These are phyloP conservation scores for Taphrorychus bicolor DNA, from an alignment of 2,888 invertebrate species.

Conservation along the genomic window DNA sequence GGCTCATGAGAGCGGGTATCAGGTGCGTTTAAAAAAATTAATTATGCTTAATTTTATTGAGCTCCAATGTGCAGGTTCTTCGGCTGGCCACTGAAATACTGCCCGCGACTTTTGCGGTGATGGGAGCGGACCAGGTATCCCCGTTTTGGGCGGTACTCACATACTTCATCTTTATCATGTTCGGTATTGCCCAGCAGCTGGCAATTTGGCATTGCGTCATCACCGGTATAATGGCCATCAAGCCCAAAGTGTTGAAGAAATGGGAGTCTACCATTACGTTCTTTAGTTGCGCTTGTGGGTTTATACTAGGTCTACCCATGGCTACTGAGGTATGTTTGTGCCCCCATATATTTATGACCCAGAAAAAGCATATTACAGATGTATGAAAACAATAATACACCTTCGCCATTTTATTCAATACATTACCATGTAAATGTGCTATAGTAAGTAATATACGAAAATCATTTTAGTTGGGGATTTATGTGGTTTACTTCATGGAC, in stretches of 20 bases:
- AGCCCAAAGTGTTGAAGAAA: slow-evolving; percentile 72
- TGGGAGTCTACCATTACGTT: slow-evolving; percentile 87
- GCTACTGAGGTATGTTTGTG: slow-evolving; percentile 88
- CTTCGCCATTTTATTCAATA: too few relatives aligned
- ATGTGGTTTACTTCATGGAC: slow-evolving; percentile 84
- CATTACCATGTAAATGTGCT: too few relatives aligned
- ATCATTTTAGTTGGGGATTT: slow-evolving; percentile 72
- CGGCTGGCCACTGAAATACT: slow-evolving; percentile 89
- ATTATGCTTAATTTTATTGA: too few relatives aligned
- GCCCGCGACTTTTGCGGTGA: slow-evolving; percentile 81
- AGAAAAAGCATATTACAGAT: too few relatives aligned
- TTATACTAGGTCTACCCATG: slow-evolving; percentile 83
- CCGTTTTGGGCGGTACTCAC: slow-evolving; percentile 90
- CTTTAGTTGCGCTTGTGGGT: slow-evolving; percentile 82
- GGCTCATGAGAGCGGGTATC: slow-evolving; percentile 76
- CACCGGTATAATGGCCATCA: slow-evolving; percentile 81
- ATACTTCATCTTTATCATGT: slow-evolving; percentile 83
- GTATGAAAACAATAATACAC: too few relatives aligned
- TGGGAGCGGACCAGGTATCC: slow-evolving; percentile 78
- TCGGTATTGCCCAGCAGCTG: slow-evolving; percentile 87
- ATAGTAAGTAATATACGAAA: too few relatives aligned
- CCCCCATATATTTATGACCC: too few relatives aligned
- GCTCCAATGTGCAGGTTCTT: too few relatives aligned
- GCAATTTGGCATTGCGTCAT: slow-evolving; percentile 93
- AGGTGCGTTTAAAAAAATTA: too few relatives aligned